A percentile compares a stretch with the other conserved stretches of the same genome.
phyloP scores from a whole-genome alignment of 1,140 invertebrate genomes.

The Apis cerana region DNA sequence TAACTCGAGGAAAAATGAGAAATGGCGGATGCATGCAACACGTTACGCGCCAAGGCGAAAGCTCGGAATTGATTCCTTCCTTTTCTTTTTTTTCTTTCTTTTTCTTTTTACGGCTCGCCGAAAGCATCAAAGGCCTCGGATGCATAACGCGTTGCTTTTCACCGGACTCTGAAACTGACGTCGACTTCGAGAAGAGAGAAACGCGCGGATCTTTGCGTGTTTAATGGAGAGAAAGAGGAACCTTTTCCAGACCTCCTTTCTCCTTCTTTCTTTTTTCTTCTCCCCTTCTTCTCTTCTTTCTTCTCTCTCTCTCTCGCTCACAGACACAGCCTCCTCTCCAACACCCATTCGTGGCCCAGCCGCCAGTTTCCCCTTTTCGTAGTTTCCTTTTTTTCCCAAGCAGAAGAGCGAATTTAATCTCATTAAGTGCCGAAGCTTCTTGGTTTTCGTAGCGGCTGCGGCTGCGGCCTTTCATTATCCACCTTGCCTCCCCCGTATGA shows the following conservation, averaged over 20 bases:
- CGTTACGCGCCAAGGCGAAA: conserved; percentile 7
- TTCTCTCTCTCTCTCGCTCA: background rate
- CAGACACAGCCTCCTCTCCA: no score
- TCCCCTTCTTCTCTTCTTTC: background rate
- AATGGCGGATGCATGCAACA: background rate
- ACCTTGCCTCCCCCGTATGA: conserved; percentile 48
- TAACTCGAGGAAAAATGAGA: background rate
- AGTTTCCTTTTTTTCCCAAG: conserved; percentile 34
- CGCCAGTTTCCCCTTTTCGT: conserved; percentile 33
- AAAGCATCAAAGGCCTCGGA: conserved; percentile 19
- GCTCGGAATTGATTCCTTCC: conserved; percentile 1
- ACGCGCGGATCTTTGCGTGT: conserved; percentile 36
- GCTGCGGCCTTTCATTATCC: conserved; percentile 58
- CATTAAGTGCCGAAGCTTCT: conserved; percentile 67
- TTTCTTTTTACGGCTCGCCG: conserved; percentile 16
- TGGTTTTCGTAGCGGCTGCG: conserved; percentile 45
- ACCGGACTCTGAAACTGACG: conserved; percentile 2
- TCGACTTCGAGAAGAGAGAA: conserved; percentile 22
- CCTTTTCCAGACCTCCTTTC: conserved; percentile 29
- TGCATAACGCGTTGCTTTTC: conserved; percentile 23
- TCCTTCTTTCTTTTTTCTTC: background rate
- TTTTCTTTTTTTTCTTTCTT: conserved; percentile 15
- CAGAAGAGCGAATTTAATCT: conserved; percentile 62
- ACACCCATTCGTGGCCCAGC: background rate
- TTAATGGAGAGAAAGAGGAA: background rate